These are phyloP conservation scores for Nymphalis io DNA, from an alignment of 1,140 invertebrate species.

Conservation along the genomic window DNA sequence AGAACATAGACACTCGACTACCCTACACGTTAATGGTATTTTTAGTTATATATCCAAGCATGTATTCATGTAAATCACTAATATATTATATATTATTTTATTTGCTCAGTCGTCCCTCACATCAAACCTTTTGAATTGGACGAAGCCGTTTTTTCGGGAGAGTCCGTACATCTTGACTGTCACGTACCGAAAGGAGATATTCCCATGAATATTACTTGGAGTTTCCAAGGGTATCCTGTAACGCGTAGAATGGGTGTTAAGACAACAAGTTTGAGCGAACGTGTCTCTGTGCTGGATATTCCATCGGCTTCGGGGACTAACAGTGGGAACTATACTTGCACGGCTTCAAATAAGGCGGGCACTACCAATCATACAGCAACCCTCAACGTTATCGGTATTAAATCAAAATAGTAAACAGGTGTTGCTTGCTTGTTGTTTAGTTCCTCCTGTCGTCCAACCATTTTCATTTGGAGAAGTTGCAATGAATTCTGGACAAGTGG, in stretches of 20 bases:
- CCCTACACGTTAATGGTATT: conserved; percentile 85
- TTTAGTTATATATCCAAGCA: conserved; percentile 59
- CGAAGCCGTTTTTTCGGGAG: conserved; percentile 84
- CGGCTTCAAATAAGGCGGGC: conserved; percentile 85
- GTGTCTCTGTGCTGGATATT: conserved; percentile 81
- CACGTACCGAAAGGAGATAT: conserved; percentile 82
- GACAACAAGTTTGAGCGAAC: conserved; percentile 74
- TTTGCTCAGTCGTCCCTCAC: conserved; percentile 83
- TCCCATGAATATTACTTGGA: conserved; percentile 79
- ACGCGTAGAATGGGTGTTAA: conserved; percentile 73
- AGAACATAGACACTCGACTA: conserved; percentile 80
- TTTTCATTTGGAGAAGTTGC: conserved; percentile 87
- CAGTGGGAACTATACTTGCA: conserved; percentile 88
- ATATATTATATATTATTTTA: conserved; percentile 61
- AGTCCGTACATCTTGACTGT: conserved; percentile 83
- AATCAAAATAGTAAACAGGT: conserved; percentile 48
- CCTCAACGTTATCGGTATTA: conserved; percentile 85
- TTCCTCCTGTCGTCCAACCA: conserved; percentile 87
- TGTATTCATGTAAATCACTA: conserved; percentile 59
- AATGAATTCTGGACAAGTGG: conserved; percentile 85
- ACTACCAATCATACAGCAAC: conserved; percentile 81
- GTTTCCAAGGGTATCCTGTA: conserved; percentile 68
- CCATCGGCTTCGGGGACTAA: conserved; percentile 82
- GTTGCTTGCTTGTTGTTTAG: conserved; percentile 78
- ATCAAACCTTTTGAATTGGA: conserved; percentile 86